These are phyloP conservation scores for Abrostola tripartita DNA, from an alignment of 2,888 invertebrate genomes.

Conservation along the genomic window DNA sequence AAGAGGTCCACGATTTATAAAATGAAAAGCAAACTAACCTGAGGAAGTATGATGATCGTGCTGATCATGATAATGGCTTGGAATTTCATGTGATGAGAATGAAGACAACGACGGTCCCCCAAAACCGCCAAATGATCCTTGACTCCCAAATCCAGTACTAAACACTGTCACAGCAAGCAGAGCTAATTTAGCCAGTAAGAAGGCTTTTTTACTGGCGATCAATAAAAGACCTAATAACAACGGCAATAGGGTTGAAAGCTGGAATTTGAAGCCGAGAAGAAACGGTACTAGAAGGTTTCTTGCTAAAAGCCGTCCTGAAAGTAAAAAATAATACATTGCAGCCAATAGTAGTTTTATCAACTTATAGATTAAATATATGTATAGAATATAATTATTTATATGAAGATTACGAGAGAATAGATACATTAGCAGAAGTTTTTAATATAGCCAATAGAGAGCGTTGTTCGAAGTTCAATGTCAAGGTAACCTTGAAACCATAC, in stretches of 20 bases:
- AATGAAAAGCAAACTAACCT: slow-evolving; percentile 62
- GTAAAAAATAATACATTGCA: slow-evolving; percentile 11
- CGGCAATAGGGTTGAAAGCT: slow-evolving; percentile 92
- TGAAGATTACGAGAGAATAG: neutral
- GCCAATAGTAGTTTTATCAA: neutral
- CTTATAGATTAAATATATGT: slow-evolving; percentile 62
- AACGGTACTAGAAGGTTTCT: slow-evolving; percentile 93
- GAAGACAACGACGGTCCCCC: slow-evolving; percentile 70
- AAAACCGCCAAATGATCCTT: slow-evolving; percentile 66
- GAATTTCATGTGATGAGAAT: slow-evolving; percentile 75
- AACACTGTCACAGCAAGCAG: slow-evolving; percentile 91
- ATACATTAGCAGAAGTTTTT: neutral
- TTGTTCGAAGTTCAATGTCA: slow-evolving; percentile 68
- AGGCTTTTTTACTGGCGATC: slow-evolving; percentile 93
- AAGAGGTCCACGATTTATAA: no score
- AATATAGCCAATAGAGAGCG: slow-evolving; percentile 63
- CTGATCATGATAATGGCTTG: slow-evolving; percentile 71
- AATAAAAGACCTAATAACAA: slow-evolving; percentile 91
- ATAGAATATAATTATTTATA: slow-evolving; percentile 41
- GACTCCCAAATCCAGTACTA: slow-evolving; percentile 83
- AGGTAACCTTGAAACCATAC: slow-evolving; percentile 11
- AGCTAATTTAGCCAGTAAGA: slow-evolving; percentile 92
- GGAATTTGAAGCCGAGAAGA: slow-evolving; percentile 94
- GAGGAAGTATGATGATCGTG: slow-evolving; percentile 74
- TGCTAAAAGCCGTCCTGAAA: slow-evolving; percentile 92